Evolutionary conservation across 2,797 vertebrate species (phyloP).

Genomic region (Heteromormyrus szaboi): DNA sequence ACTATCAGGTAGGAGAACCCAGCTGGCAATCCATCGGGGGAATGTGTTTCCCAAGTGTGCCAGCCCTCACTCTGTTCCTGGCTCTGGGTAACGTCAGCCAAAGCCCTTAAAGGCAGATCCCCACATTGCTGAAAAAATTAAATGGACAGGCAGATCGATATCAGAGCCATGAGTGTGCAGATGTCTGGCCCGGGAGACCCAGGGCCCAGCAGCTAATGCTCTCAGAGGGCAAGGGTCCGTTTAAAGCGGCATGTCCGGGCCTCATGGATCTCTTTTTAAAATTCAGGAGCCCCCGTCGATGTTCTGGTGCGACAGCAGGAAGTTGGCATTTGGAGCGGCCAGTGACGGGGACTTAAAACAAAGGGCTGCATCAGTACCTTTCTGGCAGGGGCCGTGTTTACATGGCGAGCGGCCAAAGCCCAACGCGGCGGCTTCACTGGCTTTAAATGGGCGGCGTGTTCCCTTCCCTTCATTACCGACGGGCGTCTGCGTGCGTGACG

Average conservation of each 20-base stretch:
- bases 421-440: slow-evolving; percentile 23
- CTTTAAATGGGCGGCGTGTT: slow-evolving; percentile 33
- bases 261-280: not conserved
- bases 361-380: slow-evolving; percentile 27
- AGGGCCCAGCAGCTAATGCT: not conserved
- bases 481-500: slow-evolving; percentile 21
- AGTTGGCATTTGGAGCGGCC: slow-evolving; percentile 25
- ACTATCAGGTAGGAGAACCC: slow-evolving; percentile 80
- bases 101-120: not conserved
- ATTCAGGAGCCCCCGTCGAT: slow-evolving; percentile 30
- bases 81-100: not conserved
- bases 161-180: not conserved
- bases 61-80: not conserved
- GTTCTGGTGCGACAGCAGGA: slow-evolving; percentile 25
- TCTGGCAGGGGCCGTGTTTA: slow-evolving; percentile 23
- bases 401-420: slow-evolving; percentile 27
- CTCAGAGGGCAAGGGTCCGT: not conserved
- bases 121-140: not conserved
- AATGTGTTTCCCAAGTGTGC: not conserved
- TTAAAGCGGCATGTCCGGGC: not conserved
- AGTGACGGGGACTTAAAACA: slow-evolving; percentile 26
- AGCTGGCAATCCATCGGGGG: not conserved
- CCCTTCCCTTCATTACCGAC: slow-evolving; percentile 36
- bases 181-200: not conserved
- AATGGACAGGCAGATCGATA: slow-evolving; percentile 8